A percentile compares a stretch with the other conserved stretches of the same genome.
These are phyloP conservation scores for Catagonus wagneri DNA, from an alignment of 2,113 vertebrate species.

Conservation along the genomic window DNA sequence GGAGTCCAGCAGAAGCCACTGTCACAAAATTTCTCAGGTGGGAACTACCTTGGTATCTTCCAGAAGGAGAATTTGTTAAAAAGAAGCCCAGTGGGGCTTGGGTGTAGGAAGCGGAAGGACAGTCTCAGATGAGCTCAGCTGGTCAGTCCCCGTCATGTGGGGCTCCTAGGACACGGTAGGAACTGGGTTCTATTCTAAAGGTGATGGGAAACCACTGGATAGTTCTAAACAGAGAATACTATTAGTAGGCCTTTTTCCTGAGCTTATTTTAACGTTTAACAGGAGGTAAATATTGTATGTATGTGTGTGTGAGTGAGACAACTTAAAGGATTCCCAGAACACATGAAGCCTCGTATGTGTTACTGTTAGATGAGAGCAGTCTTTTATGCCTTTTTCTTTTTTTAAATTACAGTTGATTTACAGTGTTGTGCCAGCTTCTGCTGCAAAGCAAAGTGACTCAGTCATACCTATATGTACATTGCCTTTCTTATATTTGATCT, in stretches of 20 bases:
- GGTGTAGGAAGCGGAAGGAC: neutral
- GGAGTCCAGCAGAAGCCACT: neutral
- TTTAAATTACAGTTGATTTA: too few species aligned
- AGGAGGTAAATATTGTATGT: neutral
- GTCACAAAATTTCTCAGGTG: neutral
- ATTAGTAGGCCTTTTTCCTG: neutral
- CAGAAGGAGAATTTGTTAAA: neutral
- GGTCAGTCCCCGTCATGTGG: too few species aligned
- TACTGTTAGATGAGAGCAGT: neutral
- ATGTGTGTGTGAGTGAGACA: neutral
- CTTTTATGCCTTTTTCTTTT: too few species aligned
- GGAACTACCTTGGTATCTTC: neutral
- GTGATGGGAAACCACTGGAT: neutral
- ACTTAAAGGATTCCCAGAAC: neutral
- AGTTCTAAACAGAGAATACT: neutral
- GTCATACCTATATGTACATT: too few species aligned
- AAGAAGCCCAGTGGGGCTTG: neutral
- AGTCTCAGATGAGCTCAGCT: neutral
- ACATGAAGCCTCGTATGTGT: neutral
- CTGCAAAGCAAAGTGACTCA: too few species aligned
- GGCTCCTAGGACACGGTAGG: neutral
- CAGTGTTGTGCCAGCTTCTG: too few species aligned
- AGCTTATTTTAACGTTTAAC: neutral
- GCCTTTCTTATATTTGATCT: too few species aligned
- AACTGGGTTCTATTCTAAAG: neutral